Evolutionary conservation across 2,888 invertebrate species (phyloP).

Genomic region (Gnatocerus cornutus): DNA sequence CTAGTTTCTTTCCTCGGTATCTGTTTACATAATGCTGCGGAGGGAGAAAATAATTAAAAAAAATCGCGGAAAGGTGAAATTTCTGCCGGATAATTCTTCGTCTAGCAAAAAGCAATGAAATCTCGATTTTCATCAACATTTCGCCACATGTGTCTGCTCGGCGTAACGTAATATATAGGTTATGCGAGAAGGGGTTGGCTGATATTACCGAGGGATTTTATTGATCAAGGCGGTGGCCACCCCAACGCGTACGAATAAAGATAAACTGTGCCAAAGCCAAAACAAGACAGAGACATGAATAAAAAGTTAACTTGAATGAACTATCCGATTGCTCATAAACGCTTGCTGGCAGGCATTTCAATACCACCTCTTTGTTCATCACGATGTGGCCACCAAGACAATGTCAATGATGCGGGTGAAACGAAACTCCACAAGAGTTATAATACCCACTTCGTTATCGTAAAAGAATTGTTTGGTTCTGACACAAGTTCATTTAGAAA

Average conservation of each 20-base stretch:
- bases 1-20: slow-evolving; percentile 89
- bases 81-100: too few relatives aligned
- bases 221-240: slow-evolving; percentile 52
- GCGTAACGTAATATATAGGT: slow-evolving; percentile 37
- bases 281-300: slow-evolving; percentile 27
- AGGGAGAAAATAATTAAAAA: too few relatives aligned
- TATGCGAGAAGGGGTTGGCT: slow-evolving; percentile 32
- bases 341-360: slow-evolving; percentile 44
- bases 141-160: slow-evolving; percentile 34
- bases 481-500: slow-evolving; percentile 2
- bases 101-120: neutral
- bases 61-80: too few relatives aligned
- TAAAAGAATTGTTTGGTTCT: neutral
- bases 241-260: slow-evolving; percentile 43
- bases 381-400: slow-evolving; percentile 14
- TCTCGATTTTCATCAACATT: slow-evolving; percentile 6
- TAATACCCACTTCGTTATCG: neutral
- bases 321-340: slow-evolving; percentile 43
- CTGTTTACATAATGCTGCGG: slow-evolving; percentile 85
- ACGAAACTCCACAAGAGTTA: slow-evolving; percentile 1
- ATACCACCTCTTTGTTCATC: slow-evolving; percentile 36
- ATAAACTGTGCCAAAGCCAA: slow-evolving; percentile 29
- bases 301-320: slow-evolving; percentile 36
- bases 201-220: slow-evolving; percentile 46
- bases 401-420: slow-evolving; percentile 18